These are phyloP conservation scores for Leptinotarsa texana DNA, from an alignment of 1,140 invertebrate genomes.

Conservation along the genomic window DNA sequence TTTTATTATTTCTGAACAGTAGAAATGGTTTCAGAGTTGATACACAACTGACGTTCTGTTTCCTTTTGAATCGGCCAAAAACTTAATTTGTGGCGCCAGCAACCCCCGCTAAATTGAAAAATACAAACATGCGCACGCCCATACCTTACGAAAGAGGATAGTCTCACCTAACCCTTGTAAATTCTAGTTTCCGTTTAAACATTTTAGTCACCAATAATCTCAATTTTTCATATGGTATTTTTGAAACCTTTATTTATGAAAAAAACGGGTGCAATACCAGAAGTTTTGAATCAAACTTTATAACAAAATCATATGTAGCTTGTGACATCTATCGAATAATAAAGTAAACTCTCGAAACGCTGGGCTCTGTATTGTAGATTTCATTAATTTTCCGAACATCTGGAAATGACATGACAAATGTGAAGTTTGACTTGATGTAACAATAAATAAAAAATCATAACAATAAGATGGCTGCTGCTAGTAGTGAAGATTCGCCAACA, in stretches of 20 bases:
- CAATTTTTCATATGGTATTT: no score
- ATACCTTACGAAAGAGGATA: background rate
- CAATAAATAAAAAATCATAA: constrained; percentile 1
- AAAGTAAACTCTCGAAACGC: no score
- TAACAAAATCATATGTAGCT: background rate
- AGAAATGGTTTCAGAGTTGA: background rate
- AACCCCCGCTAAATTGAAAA: constrained; percentile 6
- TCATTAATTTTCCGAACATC: no score
- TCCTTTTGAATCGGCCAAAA: constrained; percentile 3
- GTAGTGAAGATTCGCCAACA: constrained; percentile 60
- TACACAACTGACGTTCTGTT: background rate
- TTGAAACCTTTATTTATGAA: no score
- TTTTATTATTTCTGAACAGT: background rate
- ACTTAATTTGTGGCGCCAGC: constrained; percentile 19
- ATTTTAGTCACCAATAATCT: no score
- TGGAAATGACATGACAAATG: background rate
- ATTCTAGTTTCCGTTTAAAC: no score
- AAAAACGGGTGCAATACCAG: no score
- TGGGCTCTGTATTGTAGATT: no score
- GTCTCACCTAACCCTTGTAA: no score
- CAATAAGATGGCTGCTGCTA: constrained; percentile 59
- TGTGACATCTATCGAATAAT: no score
- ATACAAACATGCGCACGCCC: constrained; percentile 10
- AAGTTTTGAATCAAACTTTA: background rate
- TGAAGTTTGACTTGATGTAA: background rate